Evolutionary conservation across 1,140 invertebrate genomes (phyloP).

Genomic region (Zaprionus vittiger): DNA sequence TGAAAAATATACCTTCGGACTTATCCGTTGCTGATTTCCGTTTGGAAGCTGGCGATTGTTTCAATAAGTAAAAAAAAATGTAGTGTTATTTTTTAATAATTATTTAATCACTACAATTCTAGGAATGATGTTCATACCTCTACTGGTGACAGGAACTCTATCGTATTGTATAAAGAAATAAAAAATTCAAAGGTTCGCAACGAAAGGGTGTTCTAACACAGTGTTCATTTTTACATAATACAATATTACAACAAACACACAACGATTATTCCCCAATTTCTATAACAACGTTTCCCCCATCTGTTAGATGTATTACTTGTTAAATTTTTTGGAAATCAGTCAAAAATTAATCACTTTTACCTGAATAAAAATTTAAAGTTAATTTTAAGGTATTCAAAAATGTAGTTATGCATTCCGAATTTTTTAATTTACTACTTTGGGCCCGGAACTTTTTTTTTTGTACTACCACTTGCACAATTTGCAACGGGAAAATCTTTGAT

Average conservation of each 20-base stretch:
- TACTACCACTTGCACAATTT: too few relatives aligned
- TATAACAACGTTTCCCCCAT: neutral
- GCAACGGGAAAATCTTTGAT: too few relatives aligned
- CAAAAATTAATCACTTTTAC: neutral
- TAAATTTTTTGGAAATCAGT: neutral
- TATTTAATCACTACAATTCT: neutral
- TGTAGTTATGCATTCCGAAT: too few relatives aligned
- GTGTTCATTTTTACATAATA: neutral
- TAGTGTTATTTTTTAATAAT: neutral
- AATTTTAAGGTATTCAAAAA: neutral
- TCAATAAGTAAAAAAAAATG: constrained; percentile 18
- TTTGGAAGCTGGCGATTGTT: constrained; percentile 37
- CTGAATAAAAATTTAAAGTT: constrained; percentile 1
- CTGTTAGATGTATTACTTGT: neutral
- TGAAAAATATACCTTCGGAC: constrained; percentile 54
- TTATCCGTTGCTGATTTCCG: constrained; percentile 41
- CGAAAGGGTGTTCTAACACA: neutral
- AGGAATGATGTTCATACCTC: neutral
- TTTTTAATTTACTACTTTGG: too few relatives aligned
- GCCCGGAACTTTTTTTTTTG: too few relatives aligned
- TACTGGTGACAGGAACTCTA: constrained; percentile 1
- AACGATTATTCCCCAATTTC: neutral
- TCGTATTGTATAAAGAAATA: constrained; percentile 28
- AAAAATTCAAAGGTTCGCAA: constrained; percentile 18
- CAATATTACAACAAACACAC: neutral